Base-by-base conservation (phyloP, 2,797 vertebrate genomes). In the Meda fulgida region DNA sequence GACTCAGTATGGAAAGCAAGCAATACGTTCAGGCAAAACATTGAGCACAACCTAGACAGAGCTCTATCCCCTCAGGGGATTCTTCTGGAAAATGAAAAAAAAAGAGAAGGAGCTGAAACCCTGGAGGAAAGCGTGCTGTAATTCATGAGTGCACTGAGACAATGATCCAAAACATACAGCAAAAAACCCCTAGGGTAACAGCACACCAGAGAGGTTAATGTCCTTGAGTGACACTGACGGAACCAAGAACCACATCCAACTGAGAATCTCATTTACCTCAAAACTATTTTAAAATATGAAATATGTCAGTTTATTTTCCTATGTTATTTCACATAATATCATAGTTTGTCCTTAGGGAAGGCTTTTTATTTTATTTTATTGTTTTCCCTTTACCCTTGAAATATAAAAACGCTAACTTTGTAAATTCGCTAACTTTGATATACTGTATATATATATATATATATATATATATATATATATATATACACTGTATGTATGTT, bases 91-190 rank as follows among this genome's bases (percentile, higher is more conserved):
- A 38, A 53, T 53, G 7, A 2, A 13, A 53, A 31, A n/a, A 73
- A 75, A 75, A 75, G 46, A 29, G 46, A 76, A 76, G 19, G 29
- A 55, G 31, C 31, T 77, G 31, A 36, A 77, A n/a, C 34, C 51
- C 51, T 77, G 21, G 34, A 26, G 73, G 31, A 23, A 38, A 16
- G 51, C 21, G 13, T 77, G 73, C 73, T 55, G 73, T 38, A 77
- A 23, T 38, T 14, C 73, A 38, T 38, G 73, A 55, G 34, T 77
- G 73, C 51, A 38, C 31, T 77, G 51, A 43, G 55, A 78, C 76
- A 78, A 19, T 63, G 34, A 78, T 60, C 34, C 53, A 78, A 78
- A 78, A 78, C 34, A 78, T 43, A 60, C 76, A 63, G 55, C 21
- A 78, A 40, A 78, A 77, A 75, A 19, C 2, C 53, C 76, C 76